These are phyloP conservation scores for Spialia ferax DNA, from an alignment of 2,888 invertebrate genomes.

Conservation along the genomic window DNA sequence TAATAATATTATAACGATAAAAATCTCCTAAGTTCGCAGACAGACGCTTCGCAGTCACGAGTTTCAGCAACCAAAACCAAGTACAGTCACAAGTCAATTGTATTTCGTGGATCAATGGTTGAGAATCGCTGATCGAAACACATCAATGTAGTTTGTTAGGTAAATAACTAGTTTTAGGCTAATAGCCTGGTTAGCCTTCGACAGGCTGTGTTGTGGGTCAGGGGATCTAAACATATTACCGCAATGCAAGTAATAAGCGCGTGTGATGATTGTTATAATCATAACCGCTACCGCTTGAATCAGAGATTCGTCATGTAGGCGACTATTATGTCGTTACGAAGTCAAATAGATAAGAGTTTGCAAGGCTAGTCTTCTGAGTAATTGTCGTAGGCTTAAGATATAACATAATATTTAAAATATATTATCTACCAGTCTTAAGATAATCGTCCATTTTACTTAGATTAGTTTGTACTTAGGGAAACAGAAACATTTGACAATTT, in stretches of 20 bases:
- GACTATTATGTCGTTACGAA: slow-evolving; percentile 34
- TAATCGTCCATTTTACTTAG: too few relatives aligned
- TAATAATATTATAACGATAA: too few relatives aligned
- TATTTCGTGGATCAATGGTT: background rate
- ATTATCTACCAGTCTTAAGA: too few relatives aligned
- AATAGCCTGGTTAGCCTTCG: slow-evolving; percentile 62
- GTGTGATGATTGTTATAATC: slow-evolving; percentile 32
- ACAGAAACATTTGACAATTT: too few relatives aligned
- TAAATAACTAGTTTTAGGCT: slow-evolving; percentile 54
- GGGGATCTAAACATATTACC: slow-evolving; percentile 44
- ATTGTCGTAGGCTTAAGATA: background rate
- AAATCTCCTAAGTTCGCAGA: too few relatives aligned
- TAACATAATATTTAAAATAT: too few relatives aligned
- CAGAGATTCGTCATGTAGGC: slow-evolving; percentile 32
- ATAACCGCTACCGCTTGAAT: slow-evolving; percentile 18
- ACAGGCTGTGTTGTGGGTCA: slow-evolving; percentile 44
- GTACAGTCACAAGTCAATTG: background rate
- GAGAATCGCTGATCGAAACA: slow-evolving; percentile 5
- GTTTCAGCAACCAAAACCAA: background rate
- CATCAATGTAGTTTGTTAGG: slow-evolving; percentile 19
- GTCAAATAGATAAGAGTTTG: slow-evolving; percentile 26
- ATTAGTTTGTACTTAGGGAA: too few relatives aligned
- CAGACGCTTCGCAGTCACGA: too few relatives aligned
- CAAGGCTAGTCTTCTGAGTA: slow-evolving; percentile 27
- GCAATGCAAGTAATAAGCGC: slow-evolving; percentile 31